phyloP scores from a whole-genome alignment of 2,888 invertebrate genomes.

The Odontothrips loti region DNA sequence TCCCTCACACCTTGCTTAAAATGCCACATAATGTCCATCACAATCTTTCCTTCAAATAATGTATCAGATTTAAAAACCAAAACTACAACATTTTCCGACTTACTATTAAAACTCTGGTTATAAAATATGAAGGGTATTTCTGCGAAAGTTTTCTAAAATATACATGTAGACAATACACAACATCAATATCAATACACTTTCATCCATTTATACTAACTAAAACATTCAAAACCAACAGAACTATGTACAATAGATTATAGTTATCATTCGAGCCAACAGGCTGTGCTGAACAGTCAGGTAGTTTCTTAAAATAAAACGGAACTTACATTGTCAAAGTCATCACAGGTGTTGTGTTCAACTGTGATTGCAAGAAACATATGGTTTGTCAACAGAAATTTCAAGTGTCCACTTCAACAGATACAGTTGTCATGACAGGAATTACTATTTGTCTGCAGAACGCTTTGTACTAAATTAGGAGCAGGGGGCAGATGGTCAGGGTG shows the following conservation, averaged over 20 bases:
- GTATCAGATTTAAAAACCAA: background rate
- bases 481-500: too few species aligned
- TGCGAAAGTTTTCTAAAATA: constrained; percentile 2
- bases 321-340: background rate
- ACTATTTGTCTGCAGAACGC: too few species aligned
- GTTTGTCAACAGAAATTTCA: background rate
- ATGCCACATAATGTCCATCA: background rate
- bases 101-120: background rate
- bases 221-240: background rate
- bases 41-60: background rate
- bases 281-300: constrained; percentile 2
- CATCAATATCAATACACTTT: background rate
- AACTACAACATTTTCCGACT: background rate
- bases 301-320: background rate
- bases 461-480: too few species aligned
- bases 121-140: constrained; percentile 6
- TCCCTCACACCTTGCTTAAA: background rate
- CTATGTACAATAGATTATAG: background rate
- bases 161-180: background rate
- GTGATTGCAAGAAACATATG: background rate
- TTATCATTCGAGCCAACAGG: background rate
- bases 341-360: background rate
- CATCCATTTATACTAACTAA: background rate
- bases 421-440: too few species aligned
- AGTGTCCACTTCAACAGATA: too few species aligned